Conservation (phyloP, 2,797 vertebrate genomes). For the Coranthus polyacanthus region DNA sequence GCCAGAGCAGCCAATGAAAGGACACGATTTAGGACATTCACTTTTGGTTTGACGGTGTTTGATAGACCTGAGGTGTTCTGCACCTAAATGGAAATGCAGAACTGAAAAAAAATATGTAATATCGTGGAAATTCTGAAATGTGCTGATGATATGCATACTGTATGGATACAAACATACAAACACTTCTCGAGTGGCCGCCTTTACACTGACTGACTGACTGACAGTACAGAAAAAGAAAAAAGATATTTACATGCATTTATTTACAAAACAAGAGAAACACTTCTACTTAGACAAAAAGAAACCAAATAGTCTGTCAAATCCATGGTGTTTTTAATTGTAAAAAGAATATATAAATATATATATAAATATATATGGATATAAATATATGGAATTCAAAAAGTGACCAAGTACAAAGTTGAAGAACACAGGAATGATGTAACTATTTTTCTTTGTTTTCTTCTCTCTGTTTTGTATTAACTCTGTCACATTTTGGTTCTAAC, state of each 20-base stretch:
- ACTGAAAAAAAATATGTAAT: slow-evolving; percentile 29
- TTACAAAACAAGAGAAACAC: slow-evolving; percentile 80
- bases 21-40: slow-evolving; percentile 9
- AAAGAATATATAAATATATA: slow-evolving; percentile 87
- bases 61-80: slow-evolving; percentile 53
- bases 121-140: slow-evolving; percentile 55
- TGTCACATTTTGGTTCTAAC: slow-evolving; percentile 47
- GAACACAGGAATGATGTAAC: slow-evolving; percentile 80
- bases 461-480: slow-evolving; percentile 69
- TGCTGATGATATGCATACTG: slow-evolving; percentile 64
- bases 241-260: slow-evolving; percentile 86
- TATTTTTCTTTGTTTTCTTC: slow-evolving; percentile 53
- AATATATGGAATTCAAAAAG: slow-evolving; percentile 87
- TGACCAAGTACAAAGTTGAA: slow-evolving; percentile 81
- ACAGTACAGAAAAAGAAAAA: slow-evolving; percentile 64
- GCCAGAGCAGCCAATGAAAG: slow-evolving; percentile 79
- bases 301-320: slow-evolving; percentile 88
- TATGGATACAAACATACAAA: slow-evolving; percentile 59
- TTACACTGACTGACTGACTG: slow-evolving; percentile 63
- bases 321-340: slow-evolving; percentile 89
- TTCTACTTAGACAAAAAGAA: slow-evolving; percentile 85
- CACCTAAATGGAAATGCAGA: slow-evolving; percentile 46
- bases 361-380: slow-evolving; percentile 86
- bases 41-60: slow-evolving; percentile 53
- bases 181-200: slow-evolving; percentile 49